These are phyloP conservation scores for Cyprinella venusta DNA, from an alignment of 2,797 vertebrate species.

Conservation along the genomic window DNA sequence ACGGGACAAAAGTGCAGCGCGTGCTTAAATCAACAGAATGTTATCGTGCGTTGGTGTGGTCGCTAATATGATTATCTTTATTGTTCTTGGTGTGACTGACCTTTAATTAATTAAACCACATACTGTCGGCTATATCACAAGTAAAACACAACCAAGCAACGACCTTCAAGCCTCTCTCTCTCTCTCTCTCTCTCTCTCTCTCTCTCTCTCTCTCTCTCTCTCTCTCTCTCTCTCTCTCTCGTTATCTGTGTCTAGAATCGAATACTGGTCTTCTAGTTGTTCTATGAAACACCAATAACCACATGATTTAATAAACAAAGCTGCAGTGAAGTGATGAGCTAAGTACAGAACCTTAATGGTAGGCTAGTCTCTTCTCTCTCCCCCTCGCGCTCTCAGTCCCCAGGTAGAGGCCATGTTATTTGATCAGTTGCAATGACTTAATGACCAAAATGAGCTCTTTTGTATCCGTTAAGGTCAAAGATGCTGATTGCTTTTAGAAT, in stretches of 20 bases:
- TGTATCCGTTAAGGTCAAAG: not conserved
- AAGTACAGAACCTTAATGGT: slow-evolving; percentile 12
- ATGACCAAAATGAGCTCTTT: slow-evolving; percentile 13
- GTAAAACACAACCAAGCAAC: not conserved
- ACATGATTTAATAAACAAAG: slow-evolving; percentile 11
- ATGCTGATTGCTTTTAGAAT: not conserved
- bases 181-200: not conserved
- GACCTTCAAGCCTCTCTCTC: not conserved
- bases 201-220: not conserved
- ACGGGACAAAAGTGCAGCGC: not conserved
- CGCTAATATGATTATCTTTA: not conserved
- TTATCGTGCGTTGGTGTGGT: too few relatives aligned
- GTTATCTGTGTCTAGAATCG: not conserved
- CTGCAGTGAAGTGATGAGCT: slow-evolving; percentile 2
- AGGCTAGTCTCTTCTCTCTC: not conserved
- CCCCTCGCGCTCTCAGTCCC: not conserved
- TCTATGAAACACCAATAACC: not conserved
- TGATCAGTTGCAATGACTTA: slow-evolving; percentile 7
- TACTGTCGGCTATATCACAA: not conserved
- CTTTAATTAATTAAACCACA: not conserved
- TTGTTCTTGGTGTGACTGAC: not conserved
- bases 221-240: not conserved
- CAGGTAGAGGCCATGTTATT: not conserved
- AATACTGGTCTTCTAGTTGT: slow-evolving; percentile 9
- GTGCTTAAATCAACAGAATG: not conserved